Base-by-base conservation (phyloP, 2,888 invertebrate species). In the Julus scanicus region DNA sequence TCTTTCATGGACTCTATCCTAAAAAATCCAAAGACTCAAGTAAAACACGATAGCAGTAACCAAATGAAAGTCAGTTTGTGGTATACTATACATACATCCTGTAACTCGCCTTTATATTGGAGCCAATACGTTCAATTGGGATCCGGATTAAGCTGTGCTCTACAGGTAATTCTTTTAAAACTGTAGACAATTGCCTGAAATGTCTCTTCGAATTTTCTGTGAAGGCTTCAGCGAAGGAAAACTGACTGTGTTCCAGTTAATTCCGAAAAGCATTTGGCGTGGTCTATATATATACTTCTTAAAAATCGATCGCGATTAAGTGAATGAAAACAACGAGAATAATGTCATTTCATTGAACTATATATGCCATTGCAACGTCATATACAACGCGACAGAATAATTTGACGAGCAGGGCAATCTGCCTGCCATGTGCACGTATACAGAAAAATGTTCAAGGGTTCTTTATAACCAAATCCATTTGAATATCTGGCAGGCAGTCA, bases 241-340 rank as follows among this genome's bases (percentile, higher is more conserved):
- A 20, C 63, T 71, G 63, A 20, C 20, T 71, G 63, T 71, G 63
- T 71, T 20, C 63, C 8, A 8, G 63, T 20, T 20, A 71, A 71
- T 29, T 71, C 63, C 63, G 1, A 44, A 44, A 44, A 44, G 44
- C 8, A 8, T 44, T 0, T 44, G 44, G 8, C 44, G 44, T 44
- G 44, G 44, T 44, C 44, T 53, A 53, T 63, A 37, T 37, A 20
- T 80, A 80, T 80, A 29, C 11, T 20, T 80, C 4, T 3, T 37
- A 29, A 80, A 71, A 80, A 80, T 80, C 80, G 80, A 80, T 80
- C 80, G 80, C 80, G 80, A 80, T 80, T 80, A 80, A 80, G 80
- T 80, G 80, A 80, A 80, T 80, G 80, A 20, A 80, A 80, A 80
- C 80, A 80, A 80, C 29, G 37, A 13, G 80, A 80, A 80, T 80